Conservation (phyloP, 2,113 vertebrate species). For the Silurus meridionalis region DNA sequence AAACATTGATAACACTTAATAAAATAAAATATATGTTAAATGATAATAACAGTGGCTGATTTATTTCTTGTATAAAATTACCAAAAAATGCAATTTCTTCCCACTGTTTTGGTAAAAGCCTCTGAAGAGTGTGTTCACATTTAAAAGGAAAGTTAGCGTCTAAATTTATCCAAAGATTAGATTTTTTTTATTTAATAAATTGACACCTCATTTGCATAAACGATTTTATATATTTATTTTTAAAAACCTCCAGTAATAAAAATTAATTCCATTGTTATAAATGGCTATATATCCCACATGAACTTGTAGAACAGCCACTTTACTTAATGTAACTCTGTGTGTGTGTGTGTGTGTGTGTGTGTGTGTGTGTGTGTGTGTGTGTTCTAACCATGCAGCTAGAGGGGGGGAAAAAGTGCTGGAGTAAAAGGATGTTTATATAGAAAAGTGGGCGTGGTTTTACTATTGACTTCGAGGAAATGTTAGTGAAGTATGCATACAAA, state of each 20-base stretch:
- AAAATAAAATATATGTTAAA: background rate
- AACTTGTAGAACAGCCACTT: background rate
- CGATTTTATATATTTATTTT: too few species aligned
- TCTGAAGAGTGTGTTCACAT: background rate
- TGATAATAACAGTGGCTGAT: background rate
- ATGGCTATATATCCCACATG: background rate
- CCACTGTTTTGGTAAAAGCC: background rate
- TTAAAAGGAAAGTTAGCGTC: background rate
- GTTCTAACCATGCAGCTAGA: background rate
- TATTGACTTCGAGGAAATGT: constrained; percentile 49
- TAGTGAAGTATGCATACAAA: background rate
- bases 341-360: background rate
- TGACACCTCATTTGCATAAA: background rate
- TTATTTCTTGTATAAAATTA: background rate
- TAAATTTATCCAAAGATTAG: background rate
- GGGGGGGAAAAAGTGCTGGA: background rate
- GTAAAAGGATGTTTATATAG: constrained; percentile 44
- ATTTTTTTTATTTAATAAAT: background rate
- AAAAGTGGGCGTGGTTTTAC: constrained; percentile 66
- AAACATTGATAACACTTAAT: background rate
- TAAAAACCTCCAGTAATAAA: too few species aligned
- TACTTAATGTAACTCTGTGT: background rate
- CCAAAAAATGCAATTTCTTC: background rate
- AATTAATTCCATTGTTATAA: background rate
- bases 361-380: background rate